Evolutionary conservation across 1,140 invertebrate species (phyloP), one percentile per base, ranked within the genome.

Genomic region (Diorhabda sublineata): DNA sequence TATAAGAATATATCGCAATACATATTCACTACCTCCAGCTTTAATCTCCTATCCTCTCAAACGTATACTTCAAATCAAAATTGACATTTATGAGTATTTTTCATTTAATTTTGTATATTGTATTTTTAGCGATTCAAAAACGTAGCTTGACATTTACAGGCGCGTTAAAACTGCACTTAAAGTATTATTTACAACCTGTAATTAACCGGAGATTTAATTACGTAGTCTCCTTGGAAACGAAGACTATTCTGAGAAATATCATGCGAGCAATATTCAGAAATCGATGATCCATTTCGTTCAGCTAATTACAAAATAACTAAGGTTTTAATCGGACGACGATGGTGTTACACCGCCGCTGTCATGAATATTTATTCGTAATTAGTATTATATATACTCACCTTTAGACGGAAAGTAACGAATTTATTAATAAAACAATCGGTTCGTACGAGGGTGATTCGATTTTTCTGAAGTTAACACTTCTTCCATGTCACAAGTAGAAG

Each of bases 81-180:
- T 72, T 75, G 75, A 76, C 75, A 64, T 76, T 76, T 76, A 76
- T 71, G 73, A 70, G 56, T 61, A 61, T 68, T 71, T 74, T 74
- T 74, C 73, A 74, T 72, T 74, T 75, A 71, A 70, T 69, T 70
- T 71, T 70, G 69, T 72, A 65, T 70, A 69, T 76, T 61, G 59
- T 61, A 61, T 61, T 61, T 61, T 61, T 61, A 61, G 59, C 59
- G 26, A 61, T 11, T 61, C 42, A 5, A 61, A 43, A 42, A 41
- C 42, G 59, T 61, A 61, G 11, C 42, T 61, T 61, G 76, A 77
- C 76, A 76, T 76, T 77, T 77, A 77, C 67, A 71, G 75, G 71
- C 71, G 73, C 76, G 74, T 76, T 77, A 77, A 77, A 77, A 76
- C 71, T 69, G 76, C 74, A 76, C 76, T 77, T 77, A 77, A 77